Conservation (phyloP, 1,140 invertebrate genomes). For the Drosophila auraria region DNA sequence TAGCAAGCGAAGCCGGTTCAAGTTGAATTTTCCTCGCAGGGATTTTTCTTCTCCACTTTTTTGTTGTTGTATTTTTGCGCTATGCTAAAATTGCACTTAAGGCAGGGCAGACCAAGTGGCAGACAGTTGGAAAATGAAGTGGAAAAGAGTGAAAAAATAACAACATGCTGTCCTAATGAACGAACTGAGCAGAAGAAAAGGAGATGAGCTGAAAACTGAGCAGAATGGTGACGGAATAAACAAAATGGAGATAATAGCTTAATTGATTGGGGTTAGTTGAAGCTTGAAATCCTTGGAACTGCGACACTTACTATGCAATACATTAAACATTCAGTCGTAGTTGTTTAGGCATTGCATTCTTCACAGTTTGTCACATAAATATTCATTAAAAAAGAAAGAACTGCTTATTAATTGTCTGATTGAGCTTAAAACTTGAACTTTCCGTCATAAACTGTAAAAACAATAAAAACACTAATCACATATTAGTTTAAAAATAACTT, state of each 20-base stretch:
- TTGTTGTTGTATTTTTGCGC: not conserved
- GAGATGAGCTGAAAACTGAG: not conserved
- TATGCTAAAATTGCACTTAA: slow-evolving; percentile 31
- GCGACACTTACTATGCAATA: not conserved
- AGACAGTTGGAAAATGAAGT: slow-evolving; percentile 27
- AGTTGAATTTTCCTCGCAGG: slow-evolving; percentile 28
- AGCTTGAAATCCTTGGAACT: slow-evolving; percentile 10
- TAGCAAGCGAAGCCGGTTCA: slow-evolving; percentile 46
- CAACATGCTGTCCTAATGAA: slow-evolving; percentile 24
- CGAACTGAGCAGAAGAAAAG: slow-evolving; percentile 4
- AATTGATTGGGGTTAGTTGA: slow-evolving; percentile 19
- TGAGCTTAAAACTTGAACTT: too few relatives aligned
- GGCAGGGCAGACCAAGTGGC: slow-evolving; percentile 21
- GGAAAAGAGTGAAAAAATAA: slow-evolving; percentile 23
- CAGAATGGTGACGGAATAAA: slow-evolving; percentile 20
- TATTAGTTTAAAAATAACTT: not conserved
- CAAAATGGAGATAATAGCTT: slow-evolving; percentile 30
- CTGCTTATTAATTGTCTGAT: too few relatives aligned
- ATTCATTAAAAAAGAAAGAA: too few relatives aligned
- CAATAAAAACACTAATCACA: too few relatives aligned
- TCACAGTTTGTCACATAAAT: too few relatives aligned
- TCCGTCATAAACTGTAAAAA: too few relatives aligned
- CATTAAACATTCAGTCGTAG: not conserved
- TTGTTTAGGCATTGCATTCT: too few relatives aligned
- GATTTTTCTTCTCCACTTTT: not conserved